Percentiles rank a stretch among this genome's conserved stretches.
Evolutionary conservation across 30 jellyfish, hydroid and myxozoan species (phyloP).

Genomic region (Hydra vulgaris): DNA sequence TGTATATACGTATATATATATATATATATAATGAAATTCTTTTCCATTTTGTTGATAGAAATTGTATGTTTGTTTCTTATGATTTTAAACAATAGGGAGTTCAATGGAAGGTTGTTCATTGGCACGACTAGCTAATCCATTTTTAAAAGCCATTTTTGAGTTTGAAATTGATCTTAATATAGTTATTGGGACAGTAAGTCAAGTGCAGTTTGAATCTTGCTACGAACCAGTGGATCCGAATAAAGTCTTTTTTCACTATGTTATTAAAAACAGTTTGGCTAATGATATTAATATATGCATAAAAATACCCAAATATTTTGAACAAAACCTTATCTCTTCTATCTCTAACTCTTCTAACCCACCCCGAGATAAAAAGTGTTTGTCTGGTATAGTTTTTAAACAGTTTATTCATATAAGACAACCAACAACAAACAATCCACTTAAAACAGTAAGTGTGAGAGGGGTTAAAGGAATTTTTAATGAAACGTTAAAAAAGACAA

Average conservation of each 20-base stretch:
- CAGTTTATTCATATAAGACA: background rate
- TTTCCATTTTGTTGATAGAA: no score
- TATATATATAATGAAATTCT: no score
- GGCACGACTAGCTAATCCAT: background rate
- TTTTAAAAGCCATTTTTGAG: background rate
- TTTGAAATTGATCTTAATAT: background rate
- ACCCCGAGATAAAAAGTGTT: background rate
- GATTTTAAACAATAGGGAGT: background rate
- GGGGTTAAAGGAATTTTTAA: background rate
- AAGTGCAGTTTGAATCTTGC: background rate
- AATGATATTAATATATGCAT: background rate
- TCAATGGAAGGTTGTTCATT: background rate
- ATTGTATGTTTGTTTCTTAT: no score
- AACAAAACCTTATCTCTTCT: background rate
- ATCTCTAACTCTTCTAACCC: background rate
- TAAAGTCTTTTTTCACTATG: background rate
- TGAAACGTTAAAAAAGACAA: background rate
- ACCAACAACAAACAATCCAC: background rate
- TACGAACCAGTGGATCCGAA: background rate
- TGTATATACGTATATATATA: no score
- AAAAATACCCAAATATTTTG: background rate
- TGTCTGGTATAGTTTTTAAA: background rate
- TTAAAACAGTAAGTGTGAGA: background rate
- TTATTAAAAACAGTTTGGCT: background rate
- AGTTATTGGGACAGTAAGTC: background rate